Percentiles rank a stretch among this genome's conserved stretches.
Evolutionary conservation across 2,888 invertebrate species (phyloP).

Genomic region (Lasioglossum oenotherae): DNA sequence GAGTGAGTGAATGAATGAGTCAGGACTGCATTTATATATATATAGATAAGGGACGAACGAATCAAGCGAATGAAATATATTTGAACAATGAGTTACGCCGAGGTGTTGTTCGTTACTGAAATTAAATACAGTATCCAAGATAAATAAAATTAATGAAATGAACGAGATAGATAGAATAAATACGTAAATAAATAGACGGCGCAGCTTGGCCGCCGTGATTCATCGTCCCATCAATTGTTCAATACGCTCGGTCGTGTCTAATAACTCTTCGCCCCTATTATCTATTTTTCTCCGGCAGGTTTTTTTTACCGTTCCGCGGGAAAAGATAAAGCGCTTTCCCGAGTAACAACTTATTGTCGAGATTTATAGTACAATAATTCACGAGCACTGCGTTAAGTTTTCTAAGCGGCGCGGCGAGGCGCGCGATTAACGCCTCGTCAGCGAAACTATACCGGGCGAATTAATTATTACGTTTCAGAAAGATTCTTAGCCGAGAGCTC

Average conservation of each 20-base stretch:
- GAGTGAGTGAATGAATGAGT: no score
- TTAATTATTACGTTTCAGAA: conserved; percentile 40
- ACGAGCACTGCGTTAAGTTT: conserved; percentile 22
- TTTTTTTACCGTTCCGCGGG: conserved; percentile 3
- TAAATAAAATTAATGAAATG: not conserved
- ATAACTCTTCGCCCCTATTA: conserved; percentile 9
- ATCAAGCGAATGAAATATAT: not conserved
- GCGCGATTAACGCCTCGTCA: conserved; percentile 44
- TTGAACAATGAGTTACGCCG: not conserved
- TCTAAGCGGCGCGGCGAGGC: conserved; percentile 22
- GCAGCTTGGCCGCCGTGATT: not conserved
- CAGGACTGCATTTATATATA: no score
- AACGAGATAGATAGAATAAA: not conserved
- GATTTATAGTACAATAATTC: conserved; percentile 55
- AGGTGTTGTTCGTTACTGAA: not conserved
- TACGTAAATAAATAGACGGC: not conserved
- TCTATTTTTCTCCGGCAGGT: not conserved
- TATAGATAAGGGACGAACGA: not conserved
- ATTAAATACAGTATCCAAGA: not conserved
- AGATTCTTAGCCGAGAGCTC: not conserved
- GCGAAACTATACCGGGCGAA: conserved; percentile 35
- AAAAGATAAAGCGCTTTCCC: conserved; percentile 34
- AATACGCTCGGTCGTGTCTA: conserved; percentile 10
- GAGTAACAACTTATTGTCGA: conserved; percentile 29
- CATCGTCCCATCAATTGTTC: conserved; percentile 39